Evolutionary conservation across 2,888 invertebrate genomes (phyloP), one percentile per base, ranked within the genome.

Genomic region (Schizotus pectinicornis): DNA sequence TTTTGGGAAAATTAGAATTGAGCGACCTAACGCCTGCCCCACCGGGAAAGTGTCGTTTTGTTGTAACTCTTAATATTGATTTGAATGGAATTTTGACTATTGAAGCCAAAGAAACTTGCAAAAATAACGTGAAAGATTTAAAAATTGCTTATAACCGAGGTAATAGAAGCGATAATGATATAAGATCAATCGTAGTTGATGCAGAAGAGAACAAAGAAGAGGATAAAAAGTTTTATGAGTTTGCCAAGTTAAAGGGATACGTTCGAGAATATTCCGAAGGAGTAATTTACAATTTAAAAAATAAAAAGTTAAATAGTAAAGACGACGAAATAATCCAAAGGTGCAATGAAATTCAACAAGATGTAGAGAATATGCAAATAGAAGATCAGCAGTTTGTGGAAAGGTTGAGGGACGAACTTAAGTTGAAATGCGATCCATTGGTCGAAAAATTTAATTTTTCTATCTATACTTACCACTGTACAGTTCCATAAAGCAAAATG

Each of bases 21-120:
- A 35, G 12, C 7, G 42, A 56, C 34, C 22, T 65, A 41, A 61
- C 65, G 7, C 46, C 34, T 3, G 49, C 51, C 8, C 54, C 52
- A 11, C 55, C 54, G 3, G 55, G 55, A 1, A 45, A 51, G 1
- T 61, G 61, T 8, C n/a, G 6, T 31, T 49, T 59, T 22, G n/a
- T 39, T 0, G 32, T 61, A n/a, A 42, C 33, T 1, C 54, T 63
- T 14, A 9, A 31, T 3, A 14, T 65, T 7, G 51, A 65, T 22
- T 42, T 46, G 8, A 63, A 69, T 38, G 69, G 69, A 2, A 60
- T 67, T 33, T 43, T 69, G 9, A 42, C 31, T 41, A 49, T 67
- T 8, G 49, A 53, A 9, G 69, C 66, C 6, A 49, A 14, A 22
- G 68, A 67, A 36, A 31, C 34, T 2, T 34, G 36, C 1, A 45